A percentile compares a stretch with the other conserved stretches of the same genome.
Conservation (phyloP, 92 coral and sea anemone species). For the Umimayanthus chanpuru region DNA sequence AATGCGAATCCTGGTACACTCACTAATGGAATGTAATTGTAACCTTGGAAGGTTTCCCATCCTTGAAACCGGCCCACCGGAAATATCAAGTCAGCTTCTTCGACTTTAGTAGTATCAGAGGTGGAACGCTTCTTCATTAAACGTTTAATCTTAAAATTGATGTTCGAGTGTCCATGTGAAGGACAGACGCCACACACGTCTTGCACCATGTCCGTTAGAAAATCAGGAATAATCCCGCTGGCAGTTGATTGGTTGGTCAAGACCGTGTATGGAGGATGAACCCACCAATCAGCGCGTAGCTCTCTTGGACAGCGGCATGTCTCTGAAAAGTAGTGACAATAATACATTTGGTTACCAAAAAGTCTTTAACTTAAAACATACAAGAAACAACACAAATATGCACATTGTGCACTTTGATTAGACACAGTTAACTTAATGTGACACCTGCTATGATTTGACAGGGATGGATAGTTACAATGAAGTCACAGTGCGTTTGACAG, state of each 20-base stretch:
- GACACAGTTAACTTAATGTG: too few relatives aligned
- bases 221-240: neutral
- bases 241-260: neutral
- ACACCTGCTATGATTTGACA: too few relatives aligned
- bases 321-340: neutral
- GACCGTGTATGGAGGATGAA: slow-evolving; percentile 1
- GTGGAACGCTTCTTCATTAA: neutral
- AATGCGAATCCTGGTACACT: slow-evolving; percentile 30
- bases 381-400: neutral
- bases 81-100: neutral
- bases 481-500: too few relatives aligned
- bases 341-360: too few relatives aligned
- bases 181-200: slow-evolving; percentile 4
- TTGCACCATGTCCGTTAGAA: neutral
- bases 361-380: too few relatives aligned
- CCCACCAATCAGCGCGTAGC: slow-evolving; percentile 3
- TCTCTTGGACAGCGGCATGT: slow-evolving; percentile 25
- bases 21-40: slow-evolving; percentile 7
- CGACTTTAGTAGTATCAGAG: neutral
- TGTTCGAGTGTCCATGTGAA: slow-evolving; percentile 3
- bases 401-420: too few relatives aligned
- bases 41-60: neutral
- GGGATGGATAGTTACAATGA: too few relatives aligned
- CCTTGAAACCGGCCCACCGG: slow-evolving; percentile 7
- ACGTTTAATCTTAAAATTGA: neutral